Evolutionary conservation across 2,113 vertebrate species (phyloP).

Genomic region (Spermophilus dauricus): DNA sequence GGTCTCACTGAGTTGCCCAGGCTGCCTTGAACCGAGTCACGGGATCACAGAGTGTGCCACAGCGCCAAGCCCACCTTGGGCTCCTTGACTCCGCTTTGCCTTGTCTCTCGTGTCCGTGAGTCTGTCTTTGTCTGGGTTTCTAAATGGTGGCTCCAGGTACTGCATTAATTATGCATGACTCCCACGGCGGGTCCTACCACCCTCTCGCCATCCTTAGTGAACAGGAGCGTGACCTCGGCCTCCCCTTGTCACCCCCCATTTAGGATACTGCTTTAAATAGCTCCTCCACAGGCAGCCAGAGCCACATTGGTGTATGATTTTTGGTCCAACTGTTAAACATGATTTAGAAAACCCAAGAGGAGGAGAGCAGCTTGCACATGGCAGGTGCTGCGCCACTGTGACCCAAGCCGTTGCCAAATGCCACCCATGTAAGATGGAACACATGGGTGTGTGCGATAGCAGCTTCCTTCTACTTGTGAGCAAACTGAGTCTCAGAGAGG

Average conservation of each 20-base stretch:
- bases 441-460: too few relatives aligned
- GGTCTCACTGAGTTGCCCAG: too few relatives aligned
- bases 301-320: too few relatives aligned
- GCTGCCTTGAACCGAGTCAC: too few relatives aligned
- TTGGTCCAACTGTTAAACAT: not conserved
- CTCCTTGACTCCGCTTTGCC: not conserved
- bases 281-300: not conserved
- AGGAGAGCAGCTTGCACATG: not conserved
- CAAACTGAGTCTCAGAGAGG: not conserved
- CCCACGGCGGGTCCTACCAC: not conserved
- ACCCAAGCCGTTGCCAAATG: not conserved
- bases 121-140: not conserved
- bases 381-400: fast-evolving
- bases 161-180: fast-evolving
- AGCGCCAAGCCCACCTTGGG: too few relatives aligned
- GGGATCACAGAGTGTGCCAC: too few relatives aligned
- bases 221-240: too few relatives aligned
- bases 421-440: not conserved
- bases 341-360: not conserved
- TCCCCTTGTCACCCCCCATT: fast-evolving
- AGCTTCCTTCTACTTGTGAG: not conserved
- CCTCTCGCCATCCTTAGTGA: not conserved
- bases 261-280: not conserved
- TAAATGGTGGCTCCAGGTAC: too few relatives aligned
- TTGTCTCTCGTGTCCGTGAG: fast-evolving